Evolutionary conservation across 2,797 vertebrate genomes (phyloP).

Genomic region (Enteromius mattozi): DNA sequence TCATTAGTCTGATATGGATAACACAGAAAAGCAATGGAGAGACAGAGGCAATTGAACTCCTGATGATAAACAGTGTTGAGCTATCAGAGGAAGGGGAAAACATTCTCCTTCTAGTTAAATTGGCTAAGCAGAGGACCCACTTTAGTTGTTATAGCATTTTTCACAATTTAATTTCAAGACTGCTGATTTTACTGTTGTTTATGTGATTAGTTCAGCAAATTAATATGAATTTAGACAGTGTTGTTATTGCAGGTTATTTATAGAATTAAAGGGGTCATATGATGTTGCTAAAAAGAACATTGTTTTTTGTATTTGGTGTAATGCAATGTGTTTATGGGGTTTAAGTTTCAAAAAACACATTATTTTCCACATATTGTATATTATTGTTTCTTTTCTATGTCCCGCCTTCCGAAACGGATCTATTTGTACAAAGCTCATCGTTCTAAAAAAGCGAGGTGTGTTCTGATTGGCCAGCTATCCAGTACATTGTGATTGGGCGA

Average conservation of each 20-base stretch:
- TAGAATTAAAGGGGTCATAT: not conserved
- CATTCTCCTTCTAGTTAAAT: conserved; percentile 66
- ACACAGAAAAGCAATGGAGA: conserved; percentile 69
- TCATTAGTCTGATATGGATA: conserved; percentile 77
- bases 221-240: conserved; percentile 57
- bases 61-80: conserved; percentile 74
- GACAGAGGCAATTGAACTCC: conserved; percentile 73
- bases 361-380: too few relatives aligned
- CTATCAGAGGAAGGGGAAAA: conserved; percentile 60
- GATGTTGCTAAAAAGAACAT: too few relatives aligned
- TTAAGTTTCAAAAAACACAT: too few relatives aligned
- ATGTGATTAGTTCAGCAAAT: conserved; percentile 64
- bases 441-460: too few relatives aligned
- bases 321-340: too few relatives aligned
- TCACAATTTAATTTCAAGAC: conserved; percentile 57
- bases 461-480: too few relatives aligned
- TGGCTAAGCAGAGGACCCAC: conserved; percentile 67
- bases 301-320: too few relatives aligned
- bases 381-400: too few relatives aligned
- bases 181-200: conserved; percentile 53
- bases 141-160: conserved; percentile 64
- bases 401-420: too few relatives aligned
- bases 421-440: too few relatives aligned
- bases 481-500: too few relatives aligned
- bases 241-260: conserved; percentile 27